These are phyloP conservation scores for Rhaphigaster nebulosa DNA, from an alignment of 2,888 invertebrate species.

Conservation along the genomic window DNA sequence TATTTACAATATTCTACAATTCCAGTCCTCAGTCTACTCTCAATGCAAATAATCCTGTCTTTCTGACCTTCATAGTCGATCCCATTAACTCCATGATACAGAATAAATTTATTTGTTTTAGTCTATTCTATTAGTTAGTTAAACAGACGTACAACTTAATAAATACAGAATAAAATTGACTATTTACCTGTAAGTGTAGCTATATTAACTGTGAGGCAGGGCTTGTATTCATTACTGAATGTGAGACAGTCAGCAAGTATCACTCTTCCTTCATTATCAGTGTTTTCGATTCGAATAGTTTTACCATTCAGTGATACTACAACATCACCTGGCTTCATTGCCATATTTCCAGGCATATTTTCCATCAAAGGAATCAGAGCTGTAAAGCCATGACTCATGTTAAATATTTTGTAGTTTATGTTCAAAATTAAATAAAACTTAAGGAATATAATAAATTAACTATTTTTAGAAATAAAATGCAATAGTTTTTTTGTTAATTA, in stretches of 20 bases:
- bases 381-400: slow-evolving; percentile 59
- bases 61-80: too few relatives aligned
- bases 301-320: slow-evolving; percentile 73
- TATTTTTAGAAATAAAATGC: too few relatives aligned
- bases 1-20: too few relatives aligned
- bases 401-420: neutral
- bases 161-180: neutral
- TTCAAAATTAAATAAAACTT: neutral
- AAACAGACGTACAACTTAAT: neutral
- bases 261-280: slow-evolving; percentile 72
- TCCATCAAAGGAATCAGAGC: slow-evolving; percentile 70
- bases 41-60: too few relatives aligned
- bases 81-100: too few relatives aligned
- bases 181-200: slow-evolving; percentile 60
- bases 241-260: slow-evolving; percentile 68
- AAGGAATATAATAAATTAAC: too few relatives aligned
- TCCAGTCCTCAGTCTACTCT: too few relatives aligned
- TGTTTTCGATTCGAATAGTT: slow-evolving; percentile 75
- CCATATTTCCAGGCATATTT: slow-evolving; percentile 74
- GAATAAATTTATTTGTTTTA: too few relatives aligned
- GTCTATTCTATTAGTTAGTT: neutral
- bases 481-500: too few relatives aligned
- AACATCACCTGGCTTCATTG: slow-evolving; percentile 72
- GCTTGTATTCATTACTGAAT: slow-evolving; percentile 59
- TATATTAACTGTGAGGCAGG: slow-evolving; percentile 61